Percentiles rank a stretch among this genome's conserved stretches.
phyloP scores from a whole-genome alignment of 2,113 vertebrate genomes.

The Diadophis punctatus region DNA sequence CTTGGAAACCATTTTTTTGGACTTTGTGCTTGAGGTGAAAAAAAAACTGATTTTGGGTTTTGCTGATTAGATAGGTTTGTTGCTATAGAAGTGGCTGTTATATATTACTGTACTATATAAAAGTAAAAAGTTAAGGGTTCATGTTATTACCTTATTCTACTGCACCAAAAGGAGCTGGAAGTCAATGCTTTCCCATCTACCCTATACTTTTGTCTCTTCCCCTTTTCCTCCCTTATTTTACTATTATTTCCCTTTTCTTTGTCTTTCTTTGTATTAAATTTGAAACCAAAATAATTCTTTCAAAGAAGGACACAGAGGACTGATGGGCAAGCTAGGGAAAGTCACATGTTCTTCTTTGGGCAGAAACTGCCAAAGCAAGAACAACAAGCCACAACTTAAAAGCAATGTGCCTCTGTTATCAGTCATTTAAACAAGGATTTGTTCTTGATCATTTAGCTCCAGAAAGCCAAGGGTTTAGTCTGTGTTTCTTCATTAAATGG shows the following conservation, averaged over 20 bases:
- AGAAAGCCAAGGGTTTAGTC: neutral
- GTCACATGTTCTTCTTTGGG: too few relatives aligned
- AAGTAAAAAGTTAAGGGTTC: neutral
- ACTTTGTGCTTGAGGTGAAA: neutral
- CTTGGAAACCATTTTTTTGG: neutral
- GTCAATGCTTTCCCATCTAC: neutral
- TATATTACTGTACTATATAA: neutral
- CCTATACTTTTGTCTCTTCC: neutral
- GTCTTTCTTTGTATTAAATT: neutral
- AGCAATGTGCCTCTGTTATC: neutral
- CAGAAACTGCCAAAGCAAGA: neutral
- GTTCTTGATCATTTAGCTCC: neutral
- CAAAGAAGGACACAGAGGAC: neutral
- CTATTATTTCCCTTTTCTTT: neutral
- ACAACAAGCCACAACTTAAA: neutral
- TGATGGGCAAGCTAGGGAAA: too few relatives aligned
- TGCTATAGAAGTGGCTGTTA: neutral
- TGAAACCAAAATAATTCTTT: neutral
- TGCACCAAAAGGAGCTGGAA: neutral
- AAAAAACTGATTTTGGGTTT: neutral
- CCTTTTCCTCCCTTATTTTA: neutral
- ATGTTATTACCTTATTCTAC: neutral
- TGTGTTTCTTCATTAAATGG: neutral
- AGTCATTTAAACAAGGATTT: neutral
- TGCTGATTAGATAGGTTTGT: neutral